These are phyloP conservation scores for Leptinotarsa undecemlineata DNA, from an alignment of 1,140 invertebrate genomes.

Conservation along the genomic window DNA sequence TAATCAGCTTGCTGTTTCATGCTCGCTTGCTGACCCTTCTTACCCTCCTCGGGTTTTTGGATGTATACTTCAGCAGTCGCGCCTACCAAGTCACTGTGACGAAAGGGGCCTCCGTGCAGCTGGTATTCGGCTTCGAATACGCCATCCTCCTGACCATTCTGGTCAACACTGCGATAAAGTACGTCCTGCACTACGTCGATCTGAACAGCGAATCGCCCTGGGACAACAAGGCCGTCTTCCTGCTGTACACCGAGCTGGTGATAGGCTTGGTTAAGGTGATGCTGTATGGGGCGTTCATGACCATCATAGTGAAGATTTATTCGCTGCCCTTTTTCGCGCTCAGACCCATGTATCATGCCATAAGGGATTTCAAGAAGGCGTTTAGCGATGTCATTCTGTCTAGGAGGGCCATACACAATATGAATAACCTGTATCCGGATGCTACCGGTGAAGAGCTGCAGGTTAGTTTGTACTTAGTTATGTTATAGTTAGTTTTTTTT, in stretches of 20 bases:
- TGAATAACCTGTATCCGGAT: conserved; percentile 97
- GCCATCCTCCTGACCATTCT: conserved; percentile 95
- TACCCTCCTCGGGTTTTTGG: conserved; percentile 78
- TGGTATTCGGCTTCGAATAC: conserved; percentile 99
- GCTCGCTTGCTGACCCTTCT: conserved; percentile 86
- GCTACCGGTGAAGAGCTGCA: conserved; percentile 91
- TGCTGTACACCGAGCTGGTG: conserved; percentile 94
- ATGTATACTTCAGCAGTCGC: conserved; percentile 89
- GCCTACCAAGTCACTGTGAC: conserved; percentile 93
- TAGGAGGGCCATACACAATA: conserved; percentile 92
- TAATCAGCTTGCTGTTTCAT: conserved; percentile 95
- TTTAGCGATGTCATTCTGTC: conserved; percentile 97
- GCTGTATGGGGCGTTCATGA: conserved; percentile 93
- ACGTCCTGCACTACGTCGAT: conserved; percentile 91
- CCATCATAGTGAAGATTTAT: conserved; percentile 96
- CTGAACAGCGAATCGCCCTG: conserved; percentile 94
- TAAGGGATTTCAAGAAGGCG: conserved; percentile 97
- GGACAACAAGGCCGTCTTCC: conserved; percentile 98
- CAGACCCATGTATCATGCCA: conserved; percentile 97
- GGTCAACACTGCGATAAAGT: conserved; percentile 93
- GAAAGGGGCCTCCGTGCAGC: conserved; percentile 94
- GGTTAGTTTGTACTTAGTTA: too few relatives aligned
- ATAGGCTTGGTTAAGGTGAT: conserved; percentile 87
- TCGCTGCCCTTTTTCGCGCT: conserved; percentile 98
- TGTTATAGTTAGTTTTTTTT: too few relatives aligned